Conservation (phyloP, 2,888 invertebrate species). For the Sinelater perroti region DNA sequence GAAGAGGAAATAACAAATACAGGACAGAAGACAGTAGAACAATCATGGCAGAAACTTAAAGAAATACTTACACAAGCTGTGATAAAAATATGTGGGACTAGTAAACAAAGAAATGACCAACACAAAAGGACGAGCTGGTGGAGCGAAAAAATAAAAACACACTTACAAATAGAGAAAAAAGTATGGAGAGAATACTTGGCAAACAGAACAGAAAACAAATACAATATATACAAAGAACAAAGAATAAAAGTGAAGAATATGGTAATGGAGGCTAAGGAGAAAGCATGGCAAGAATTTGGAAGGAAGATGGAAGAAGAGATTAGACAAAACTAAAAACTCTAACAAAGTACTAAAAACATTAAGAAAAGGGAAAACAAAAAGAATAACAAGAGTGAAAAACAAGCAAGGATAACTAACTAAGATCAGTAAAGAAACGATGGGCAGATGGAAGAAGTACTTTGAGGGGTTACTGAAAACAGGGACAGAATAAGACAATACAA, state of each 20-base stretch:
- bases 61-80: not conserved
- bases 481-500: conserved; percentile 1
- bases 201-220: conserved; percentile 11
- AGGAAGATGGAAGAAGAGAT: too few relatives aligned
- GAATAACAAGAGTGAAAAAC: conserved; percentile 12
- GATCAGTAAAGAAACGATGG: too few relatives aligned
- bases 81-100: conserved; percentile 1
- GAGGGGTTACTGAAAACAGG: conserved; percentile 11
- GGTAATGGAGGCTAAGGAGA: not conserved
- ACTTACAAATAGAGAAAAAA: too few relatives aligned
- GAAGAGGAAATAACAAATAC: not conserved
- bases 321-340: conserved; percentile 16
- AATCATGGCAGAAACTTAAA: conserved; percentile 10
- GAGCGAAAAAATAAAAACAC: conserved; percentile 18
- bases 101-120: conserved; percentile 1
- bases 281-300: conserved; percentile 4
- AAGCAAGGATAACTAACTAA: not conserved
- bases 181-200: conserved; percentile 9
- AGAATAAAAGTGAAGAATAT: conserved; percentile 2
- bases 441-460: conserved; percentile 9
- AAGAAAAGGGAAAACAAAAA: conserved; percentile 7
- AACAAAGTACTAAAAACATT: conserved; percentile 3
- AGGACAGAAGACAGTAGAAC: conserved; percentile 6
- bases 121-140: conserved; percentile 7
- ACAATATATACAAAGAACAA: conserved; percentile 4